A percentile compares a stretch with the other conserved stretches of the same genome.
phyloP scores from a whole-genome alignment of 2,888 invertebrate species.

The Nowickia ferox region DNA sequence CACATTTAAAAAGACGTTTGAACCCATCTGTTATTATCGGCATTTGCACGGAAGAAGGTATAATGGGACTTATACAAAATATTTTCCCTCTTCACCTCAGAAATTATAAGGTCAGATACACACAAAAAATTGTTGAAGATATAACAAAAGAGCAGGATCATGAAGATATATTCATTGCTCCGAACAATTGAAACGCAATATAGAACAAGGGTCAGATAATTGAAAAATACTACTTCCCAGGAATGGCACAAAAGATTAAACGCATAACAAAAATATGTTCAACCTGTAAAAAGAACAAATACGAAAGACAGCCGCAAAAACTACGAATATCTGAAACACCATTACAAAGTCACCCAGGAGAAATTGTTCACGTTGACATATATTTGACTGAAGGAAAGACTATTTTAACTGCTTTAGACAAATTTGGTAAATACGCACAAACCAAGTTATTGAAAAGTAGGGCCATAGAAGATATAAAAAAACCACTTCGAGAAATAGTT shows the following conservation, averaged over 20 bases:
- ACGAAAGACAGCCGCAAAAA: no score
- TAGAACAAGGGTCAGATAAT: slow-evolving; percentile 65
- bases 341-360: slow-evolving; percentile 61
- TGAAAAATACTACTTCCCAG: slow-evolving; percentile 47
- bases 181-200: background rate
- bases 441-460: slow-evolving; percentile 55
- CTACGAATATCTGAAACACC: slow-evolving; percentile 64
- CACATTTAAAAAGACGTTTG: no score
- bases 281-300: slow-evolving; percentile 58
- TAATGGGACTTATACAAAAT: no score
- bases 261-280: slow-evolving; percentile 38
- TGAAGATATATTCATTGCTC: slow-evolving; percentile 30
- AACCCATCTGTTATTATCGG: no score
- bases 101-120: no score
- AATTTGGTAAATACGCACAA: slow-evolving; percentile 65
- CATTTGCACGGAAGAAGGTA: no score
- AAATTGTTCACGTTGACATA: slow-evolving; percentile 56
- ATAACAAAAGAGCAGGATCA: slow-evolving; percentile 46
- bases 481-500: slow-evolving; percentile 54
- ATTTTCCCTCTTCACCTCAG: no score
- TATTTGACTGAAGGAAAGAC: slow-evolving; percentile 35
- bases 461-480: slow-evolving; percentile 62
- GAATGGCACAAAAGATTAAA: slow-evolving; percentile 14
- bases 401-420: slow-evolving; percentile 60
- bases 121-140: no score